Evolutionary conservation across 2,888 invertebrate species (phyloP).

Genomic region (Diaphora mendica): DNA sequence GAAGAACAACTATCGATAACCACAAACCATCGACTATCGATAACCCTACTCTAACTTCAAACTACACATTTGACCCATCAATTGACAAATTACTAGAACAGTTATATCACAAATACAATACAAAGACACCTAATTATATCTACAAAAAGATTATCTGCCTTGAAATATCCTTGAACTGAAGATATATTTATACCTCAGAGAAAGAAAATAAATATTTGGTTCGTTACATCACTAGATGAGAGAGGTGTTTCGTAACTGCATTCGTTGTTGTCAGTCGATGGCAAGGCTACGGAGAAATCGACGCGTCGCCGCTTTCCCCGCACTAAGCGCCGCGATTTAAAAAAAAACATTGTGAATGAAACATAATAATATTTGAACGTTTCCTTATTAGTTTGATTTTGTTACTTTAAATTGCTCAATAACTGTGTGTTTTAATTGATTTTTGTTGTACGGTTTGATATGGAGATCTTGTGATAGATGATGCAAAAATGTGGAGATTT

Average conservation of each 20-base stretch:
- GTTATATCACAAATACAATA: background rate
- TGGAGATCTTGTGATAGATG: constrained; percentile 2
- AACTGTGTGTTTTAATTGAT: constrained; percentile 4
- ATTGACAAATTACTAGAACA: background rate
- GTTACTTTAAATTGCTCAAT: constrained; percentile 4
- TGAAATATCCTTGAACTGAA: background rate
- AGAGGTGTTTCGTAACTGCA: constrained; percentile 68
- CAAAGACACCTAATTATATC: background rate
- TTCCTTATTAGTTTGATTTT: constrained; percentile 23
- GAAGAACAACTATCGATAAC: background rate
- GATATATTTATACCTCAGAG: background rate
- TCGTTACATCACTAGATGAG: constrained; percentile 60
- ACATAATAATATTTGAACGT: constrained; percentile 17
- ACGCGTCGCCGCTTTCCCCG: constrained; percentile 74
- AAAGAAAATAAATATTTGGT: constrained; percentile 33
- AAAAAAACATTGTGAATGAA: constrained; percentile 26
- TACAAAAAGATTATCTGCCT: background rate
- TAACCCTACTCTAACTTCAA: background rate
- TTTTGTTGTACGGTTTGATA: constrained; percentile 9
- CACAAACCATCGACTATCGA: constrained; percentile 4
- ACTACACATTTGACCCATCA: background rate
- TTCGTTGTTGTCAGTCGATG: constrained; percentile 70
- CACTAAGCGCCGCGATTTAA: constrained; percentile 59
- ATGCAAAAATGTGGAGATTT: constrained; percentile 15
- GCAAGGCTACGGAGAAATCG: constrained; percentile 75